phyloP scores from a whole-genome alignment of 1,140 invertebrate species.

The Lordiphosa mommai region DNA sequence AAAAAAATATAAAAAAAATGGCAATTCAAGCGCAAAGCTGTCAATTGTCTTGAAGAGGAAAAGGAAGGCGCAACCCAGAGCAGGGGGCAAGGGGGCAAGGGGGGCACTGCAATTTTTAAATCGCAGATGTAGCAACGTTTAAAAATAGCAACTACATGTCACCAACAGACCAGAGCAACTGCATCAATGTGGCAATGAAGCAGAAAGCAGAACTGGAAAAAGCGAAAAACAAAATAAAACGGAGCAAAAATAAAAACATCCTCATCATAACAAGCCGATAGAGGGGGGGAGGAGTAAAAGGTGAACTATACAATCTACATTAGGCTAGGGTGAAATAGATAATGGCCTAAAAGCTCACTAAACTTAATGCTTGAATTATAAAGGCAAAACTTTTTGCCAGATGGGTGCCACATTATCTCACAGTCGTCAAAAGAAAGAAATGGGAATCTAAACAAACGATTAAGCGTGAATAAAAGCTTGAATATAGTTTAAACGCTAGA shows the following conservation, averaged over 20 bases:
- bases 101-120: slow-evolving; percentile 47
- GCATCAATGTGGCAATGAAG: slow-evolving; percentile 65
- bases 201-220: slow-evolving; percentile 24
- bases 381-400: no score
- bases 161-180: slow-evolving; percentile 47
- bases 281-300: no score
- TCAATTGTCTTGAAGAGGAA: slow-evolving; percentile 33
- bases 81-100: neutral
- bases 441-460: no score
- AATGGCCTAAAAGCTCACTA: no score
- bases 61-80: neutral
- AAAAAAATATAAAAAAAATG: slow-evolving; percentile 27
- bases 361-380: no score
- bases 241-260: slow-evolving; percentile 11
- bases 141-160: slow-evolving; percentile 70
- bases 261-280: slow-evolving; percentile 4
- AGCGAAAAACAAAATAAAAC: slow-evolving; percentile 4
- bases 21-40: slow-evolving; percentile 70
- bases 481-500: no score
- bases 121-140: slow-evolving; percentile 56
- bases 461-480: no score
- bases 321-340: no score
- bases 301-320: no score
- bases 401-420: no score
- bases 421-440: no score